Conservation (phyloP, 2,888 invertebrate species). For the Myopa tessellatipennis region DNA sequence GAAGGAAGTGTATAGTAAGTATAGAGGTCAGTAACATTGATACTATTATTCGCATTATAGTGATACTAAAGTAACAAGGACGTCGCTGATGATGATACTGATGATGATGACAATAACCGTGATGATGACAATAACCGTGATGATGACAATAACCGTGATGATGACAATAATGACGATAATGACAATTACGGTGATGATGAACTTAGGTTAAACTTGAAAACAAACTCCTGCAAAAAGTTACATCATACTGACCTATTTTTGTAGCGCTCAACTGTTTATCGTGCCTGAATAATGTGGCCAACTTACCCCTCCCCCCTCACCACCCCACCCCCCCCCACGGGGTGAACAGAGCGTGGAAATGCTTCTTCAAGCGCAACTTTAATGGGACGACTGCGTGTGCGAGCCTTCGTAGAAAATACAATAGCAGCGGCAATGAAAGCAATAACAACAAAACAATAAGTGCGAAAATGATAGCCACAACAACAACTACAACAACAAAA, state of each 20-base stretch:
- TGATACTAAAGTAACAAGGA: too few species aligned
- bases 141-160: too few species aligned
- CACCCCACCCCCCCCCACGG: background rate
- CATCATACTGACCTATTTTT: slow-evolving; percentile 27
- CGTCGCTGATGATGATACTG: too few species aligned
- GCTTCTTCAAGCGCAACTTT: slow-evolving; percentile 19
- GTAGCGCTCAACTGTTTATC: background rate
- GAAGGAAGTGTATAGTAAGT: too few species aligned
- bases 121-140: too few species aligned
- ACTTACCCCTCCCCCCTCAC: background rate
- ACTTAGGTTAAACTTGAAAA: too few species aligned
- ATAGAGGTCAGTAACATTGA: background rate
- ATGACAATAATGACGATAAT: too few species aligned
- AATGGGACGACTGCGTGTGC: background rate
- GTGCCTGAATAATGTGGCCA: background rate
- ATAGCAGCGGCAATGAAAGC: too few species aligned
- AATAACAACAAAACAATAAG: background rate
- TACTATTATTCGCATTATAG: background rate
- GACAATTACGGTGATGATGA: too few species aligned
- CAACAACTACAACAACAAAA: too few species aligned
- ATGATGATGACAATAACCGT: too few species aligned
- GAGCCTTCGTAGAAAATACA: background rate
- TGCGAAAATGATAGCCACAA: too few species aligned
- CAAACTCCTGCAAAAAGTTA: background rate
- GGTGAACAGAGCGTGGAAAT: slow-evolving; percentile 30